phyloP scores from a whole-genome alignment of 2,888 invertebrate genomes.

The Apodemia mormo region DNA sequence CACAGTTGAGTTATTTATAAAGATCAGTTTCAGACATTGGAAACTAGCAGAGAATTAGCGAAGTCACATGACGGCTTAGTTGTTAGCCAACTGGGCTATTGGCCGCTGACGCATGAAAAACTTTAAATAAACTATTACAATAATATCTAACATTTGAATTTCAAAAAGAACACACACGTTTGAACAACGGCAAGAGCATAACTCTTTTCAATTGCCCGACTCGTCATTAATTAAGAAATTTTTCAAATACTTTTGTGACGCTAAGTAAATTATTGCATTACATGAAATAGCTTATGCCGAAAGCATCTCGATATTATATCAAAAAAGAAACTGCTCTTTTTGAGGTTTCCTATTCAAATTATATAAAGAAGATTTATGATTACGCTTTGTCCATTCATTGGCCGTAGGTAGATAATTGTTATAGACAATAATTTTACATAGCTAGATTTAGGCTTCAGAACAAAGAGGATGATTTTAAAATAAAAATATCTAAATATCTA shows the following conservation, averaged over 20 bases:
- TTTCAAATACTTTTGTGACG: conserved; percentile 45
- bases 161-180: conserved; percentile 52
- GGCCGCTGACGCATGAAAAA: conserved; percentile 63
- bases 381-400: too few relatives aligned
- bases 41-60: conserved; percentile 53
- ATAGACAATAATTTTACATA: too few relatives aligned
- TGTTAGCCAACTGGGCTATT: conserved; percentile 56
- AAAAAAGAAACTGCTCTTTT: neutral
- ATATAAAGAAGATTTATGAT: too few relatives aligned
- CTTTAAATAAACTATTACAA: conserved; percentile 70
- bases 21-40: conserved; percentile 55
- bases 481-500: too few relatives aligned
- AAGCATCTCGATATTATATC: neutral
- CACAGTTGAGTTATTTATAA: conserved; percentile 29
- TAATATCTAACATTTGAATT: conserved; percentile 53
- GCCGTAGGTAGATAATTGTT: too few relatives aligned
- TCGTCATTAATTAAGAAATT: conserved; percentile 45
- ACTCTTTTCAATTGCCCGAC: conserved; percentile 58
- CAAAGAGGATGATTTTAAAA: too few relatives aligned
- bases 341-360: too few relatives aligned
- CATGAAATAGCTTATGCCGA: neutral
- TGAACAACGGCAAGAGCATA: conserved; percentile 48
- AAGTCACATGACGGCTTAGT: conserved; percentile 63
- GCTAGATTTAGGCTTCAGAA: too few relatives aligned
- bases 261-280: conserved; percentile 33